Conservation (phyloP, 2,113 vertebrate species). For the Boulengeromyrus knoepffleri region DNA sequence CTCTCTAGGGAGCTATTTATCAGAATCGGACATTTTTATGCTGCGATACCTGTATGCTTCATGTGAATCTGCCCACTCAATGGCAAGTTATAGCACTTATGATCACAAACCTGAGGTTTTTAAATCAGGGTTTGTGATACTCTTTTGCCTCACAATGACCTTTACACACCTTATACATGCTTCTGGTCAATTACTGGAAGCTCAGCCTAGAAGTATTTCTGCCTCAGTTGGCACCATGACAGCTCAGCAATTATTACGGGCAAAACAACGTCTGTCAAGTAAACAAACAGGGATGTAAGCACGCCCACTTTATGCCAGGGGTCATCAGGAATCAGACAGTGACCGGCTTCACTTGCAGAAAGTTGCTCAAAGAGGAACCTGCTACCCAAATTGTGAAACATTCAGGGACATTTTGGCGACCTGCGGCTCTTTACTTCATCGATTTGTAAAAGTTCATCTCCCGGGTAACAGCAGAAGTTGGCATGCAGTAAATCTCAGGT, state of each 20-base stretch:
- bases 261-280: background rate
- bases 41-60: background rate
- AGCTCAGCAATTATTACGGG: background rate
- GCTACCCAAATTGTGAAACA: background rate
- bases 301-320: background rate
- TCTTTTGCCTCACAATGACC: background rate
- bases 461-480: background rate
- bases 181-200: background rate
- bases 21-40: background rate
- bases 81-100: background rate
- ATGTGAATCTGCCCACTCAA: background rate
- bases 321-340: background rate
- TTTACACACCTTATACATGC: background rate
- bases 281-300: background rate
- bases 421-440: background rate
- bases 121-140: background rate
- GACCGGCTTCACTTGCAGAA: background rate
- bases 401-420: background rate
- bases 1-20: background rate
- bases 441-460: conserved; percentile 2
- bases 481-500: background rate
- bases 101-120: background rate
- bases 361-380: background rate
- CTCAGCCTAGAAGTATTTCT: background rate
- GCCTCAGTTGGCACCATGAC: background rate